phyloP scores from a whole-genome alignment of 2,888 invertebrate species.

The Orchesella flavescens region DNA sequence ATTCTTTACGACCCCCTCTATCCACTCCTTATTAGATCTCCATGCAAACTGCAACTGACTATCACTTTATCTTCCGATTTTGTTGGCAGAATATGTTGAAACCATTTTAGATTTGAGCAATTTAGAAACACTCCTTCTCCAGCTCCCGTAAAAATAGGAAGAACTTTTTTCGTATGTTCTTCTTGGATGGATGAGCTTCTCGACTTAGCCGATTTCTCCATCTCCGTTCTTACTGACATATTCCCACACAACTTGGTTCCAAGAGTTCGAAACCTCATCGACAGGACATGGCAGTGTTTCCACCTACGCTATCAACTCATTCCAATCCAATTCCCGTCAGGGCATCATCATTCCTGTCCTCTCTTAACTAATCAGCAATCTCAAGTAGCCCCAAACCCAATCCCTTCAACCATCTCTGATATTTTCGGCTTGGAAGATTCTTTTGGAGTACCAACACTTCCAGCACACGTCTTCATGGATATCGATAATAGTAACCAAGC shows the following conservation, averaged over 20 bases:
- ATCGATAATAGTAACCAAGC: not conserved
- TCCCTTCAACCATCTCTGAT: not conserved
- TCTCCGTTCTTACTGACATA: not conserved
- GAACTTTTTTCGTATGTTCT: no score
- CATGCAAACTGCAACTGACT: no score
- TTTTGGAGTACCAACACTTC: not conserved
- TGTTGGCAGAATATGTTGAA: no score
- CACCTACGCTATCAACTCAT: constrained; percentile 34
- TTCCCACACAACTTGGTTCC: constrained; percentile 1
- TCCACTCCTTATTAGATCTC: no score
- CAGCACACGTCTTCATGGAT: not conserved
- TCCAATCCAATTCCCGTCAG: constrained; percentile 15
- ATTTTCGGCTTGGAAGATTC: not conserved
- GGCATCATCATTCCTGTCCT: no score
- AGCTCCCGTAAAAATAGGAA: no score
- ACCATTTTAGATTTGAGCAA: no score
- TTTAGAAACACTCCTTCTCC: no score
- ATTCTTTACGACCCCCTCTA: no score
- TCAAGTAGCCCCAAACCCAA: not conserved
- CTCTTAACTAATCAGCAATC: not conserved
- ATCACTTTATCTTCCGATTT: no score
- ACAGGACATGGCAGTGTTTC: constrained; percentile 25
- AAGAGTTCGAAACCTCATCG: not conserved
- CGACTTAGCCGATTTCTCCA: no score
- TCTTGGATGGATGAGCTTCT: not conserved